These are phyloP conservation scores for Tachypleus tridentatus DNA, from an alignment of 1,140 invertebrate genomes.

Conservation along the genomic window DNA sequence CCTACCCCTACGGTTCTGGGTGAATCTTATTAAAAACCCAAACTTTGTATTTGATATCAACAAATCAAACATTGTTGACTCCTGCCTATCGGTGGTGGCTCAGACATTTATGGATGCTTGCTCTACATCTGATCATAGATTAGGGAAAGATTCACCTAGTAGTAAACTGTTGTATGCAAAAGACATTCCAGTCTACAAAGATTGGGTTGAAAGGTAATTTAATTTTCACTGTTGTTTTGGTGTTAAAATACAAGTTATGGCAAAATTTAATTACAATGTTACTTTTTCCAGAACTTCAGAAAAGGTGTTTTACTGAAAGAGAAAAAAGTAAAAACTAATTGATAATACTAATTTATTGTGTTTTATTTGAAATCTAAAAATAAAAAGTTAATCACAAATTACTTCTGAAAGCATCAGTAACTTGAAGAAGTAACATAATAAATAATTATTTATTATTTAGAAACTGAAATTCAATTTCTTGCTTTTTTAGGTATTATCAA, in stretches of 20 bases:
- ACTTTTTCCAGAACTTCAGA: too few relatives aligned
- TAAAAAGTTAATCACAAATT: too few relatives aligned
- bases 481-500: conserved; percentile 40
- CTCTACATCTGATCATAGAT: conserved; percentile 94
- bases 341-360: too few relatives aligned
- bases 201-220: conserved; percentile 85
- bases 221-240: too few relatives aligned
- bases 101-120: conserved; percentile 99
- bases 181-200: conserved; percentile 98
- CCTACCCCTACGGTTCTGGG: conserved; percentile 81
- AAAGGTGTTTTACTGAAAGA: too few relatives aligned
- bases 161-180: conserved; percentile 98
- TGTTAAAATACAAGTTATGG: too few relatives aligned
- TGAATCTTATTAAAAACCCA: conserved; percentile 99
- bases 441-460: neutral
- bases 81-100: conserved; percentile 95
- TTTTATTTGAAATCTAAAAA: too few relatives aligned
- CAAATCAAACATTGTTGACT: conserved; percentile 98
- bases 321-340: too few relatives aligned
- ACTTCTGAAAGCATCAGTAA: too few relatives aligned
- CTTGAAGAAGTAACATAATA: too few relatives aligned
- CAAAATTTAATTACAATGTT: too few relatives aligned
- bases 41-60: conserved; percentile 99
- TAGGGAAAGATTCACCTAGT: conserved; percentile 98
- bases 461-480: neutral